A percentile compares a stretch with the other conserved stretches of the same genome.
Evolutionary conservation across 2,113 vertebrate genomes (phyloP).

Genomic region (Gobiocypris rarus): DNA sequence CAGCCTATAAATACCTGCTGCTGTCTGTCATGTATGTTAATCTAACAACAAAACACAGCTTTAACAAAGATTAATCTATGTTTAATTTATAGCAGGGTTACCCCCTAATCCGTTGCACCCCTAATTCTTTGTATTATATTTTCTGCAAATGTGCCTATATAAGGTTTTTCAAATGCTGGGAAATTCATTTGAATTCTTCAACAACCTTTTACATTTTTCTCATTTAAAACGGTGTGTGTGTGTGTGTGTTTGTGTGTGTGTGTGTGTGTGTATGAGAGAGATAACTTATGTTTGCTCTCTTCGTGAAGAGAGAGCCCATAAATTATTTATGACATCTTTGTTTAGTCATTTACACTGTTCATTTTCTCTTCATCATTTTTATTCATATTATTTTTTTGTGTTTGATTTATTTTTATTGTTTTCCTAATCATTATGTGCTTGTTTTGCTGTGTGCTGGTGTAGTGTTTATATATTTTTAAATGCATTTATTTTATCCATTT

Average conservation of each 20-base stretch:
- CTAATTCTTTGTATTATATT: not conserved
- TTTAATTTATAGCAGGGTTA: too few relatives aligned
- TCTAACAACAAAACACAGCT: too few relatives aligned
- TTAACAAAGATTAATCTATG: too few relatives aligned
- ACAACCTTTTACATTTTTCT: not conserved
- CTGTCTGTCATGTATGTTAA: too few relatives aligned
- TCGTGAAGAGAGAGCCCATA: not conserved
- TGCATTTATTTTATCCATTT: slow-evolving; percentile 14
- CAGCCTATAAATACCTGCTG: too few relatives aligned
- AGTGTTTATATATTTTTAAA: slow-evolving; percentile 32
- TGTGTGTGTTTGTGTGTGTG: not conserved
- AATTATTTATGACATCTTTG: slow-evolving; percentile 11
- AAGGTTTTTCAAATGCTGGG: not conserved
- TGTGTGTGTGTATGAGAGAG: too few relatives aligned
- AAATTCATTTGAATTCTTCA: not conserved
- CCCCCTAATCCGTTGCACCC: too few relatives aligned
- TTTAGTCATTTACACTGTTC: slow-evolving; percentile 2
- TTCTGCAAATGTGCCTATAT: not conserved
- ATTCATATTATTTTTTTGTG: not conserved
- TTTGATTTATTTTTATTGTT: slow-evolving; percentile 10
- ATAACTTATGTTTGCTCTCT: not conserved
- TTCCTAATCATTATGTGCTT: not conserved
- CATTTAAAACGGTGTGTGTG: not conserved
- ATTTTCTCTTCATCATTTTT: not conserved
- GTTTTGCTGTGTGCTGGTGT: slow-evolving; percentile 12